phyloP scores from a whole-genome alignment of 2,797 vertebrate species.

The Varecia variegata region DNA sequence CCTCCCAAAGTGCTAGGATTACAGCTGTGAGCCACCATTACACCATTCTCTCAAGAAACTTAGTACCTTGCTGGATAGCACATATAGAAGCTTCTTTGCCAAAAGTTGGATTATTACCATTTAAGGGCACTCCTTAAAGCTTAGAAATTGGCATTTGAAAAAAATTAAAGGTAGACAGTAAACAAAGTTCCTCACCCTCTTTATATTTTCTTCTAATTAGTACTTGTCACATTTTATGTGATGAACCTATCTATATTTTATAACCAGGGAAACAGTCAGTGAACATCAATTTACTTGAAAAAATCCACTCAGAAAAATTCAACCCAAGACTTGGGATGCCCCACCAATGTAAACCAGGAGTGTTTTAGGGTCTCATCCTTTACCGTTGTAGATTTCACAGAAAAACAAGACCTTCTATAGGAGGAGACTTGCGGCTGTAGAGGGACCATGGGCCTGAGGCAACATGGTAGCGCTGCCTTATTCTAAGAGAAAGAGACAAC shows the following conservation, averaged over 20 bases:
- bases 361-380: neutral
- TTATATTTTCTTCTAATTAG: conserved; percentile 31
- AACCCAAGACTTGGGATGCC: neutral
- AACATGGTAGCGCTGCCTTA: neutral
- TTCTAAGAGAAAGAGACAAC: neutral
- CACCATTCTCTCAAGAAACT: neutral
- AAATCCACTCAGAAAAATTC: neutral
- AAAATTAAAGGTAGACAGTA: neutral
- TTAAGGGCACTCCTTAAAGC: neutral
- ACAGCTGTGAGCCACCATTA: neutral
- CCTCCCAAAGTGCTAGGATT: neutral
- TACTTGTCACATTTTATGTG: neutral
- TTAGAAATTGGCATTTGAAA: conserved; percentile 11
- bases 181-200: neutral
- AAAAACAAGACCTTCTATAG: neutral
- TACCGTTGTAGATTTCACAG: neutral
- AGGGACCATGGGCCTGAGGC: neutral
- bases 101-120: neutral
- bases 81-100: neutral
- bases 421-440: neutral
- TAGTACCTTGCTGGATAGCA: neutral
- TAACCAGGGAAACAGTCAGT: neutral
- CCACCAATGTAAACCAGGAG: neutral
- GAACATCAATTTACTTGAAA: conserved; percentile 37
- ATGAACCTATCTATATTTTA: neutral